phyloP scores from a whole-genome alignment of 2,113 vertebrate species.

The Apteryx owenii region DNA sequence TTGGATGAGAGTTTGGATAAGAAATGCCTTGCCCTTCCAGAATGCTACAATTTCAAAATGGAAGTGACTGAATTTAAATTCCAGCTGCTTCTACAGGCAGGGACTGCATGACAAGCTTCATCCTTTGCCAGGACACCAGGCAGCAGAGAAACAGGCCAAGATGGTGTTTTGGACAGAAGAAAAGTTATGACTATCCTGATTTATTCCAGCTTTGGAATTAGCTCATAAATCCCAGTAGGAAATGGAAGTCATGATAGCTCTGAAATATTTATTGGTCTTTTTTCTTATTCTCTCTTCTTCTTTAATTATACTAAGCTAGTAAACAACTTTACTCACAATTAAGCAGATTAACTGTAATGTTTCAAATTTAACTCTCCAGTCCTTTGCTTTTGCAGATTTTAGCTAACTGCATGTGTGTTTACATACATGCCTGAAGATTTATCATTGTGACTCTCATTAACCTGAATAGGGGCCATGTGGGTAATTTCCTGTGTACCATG shows the following conservation, averaged over 20 bases:
- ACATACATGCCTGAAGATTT: neutral
- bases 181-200: neutral
- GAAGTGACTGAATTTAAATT: neutral
- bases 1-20: neutral
- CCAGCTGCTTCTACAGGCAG: neutral
- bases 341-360: neutral
- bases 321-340: neutral
- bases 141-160: neutral
- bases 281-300: neutral
- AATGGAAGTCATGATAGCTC: neutral
- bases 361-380: neutral
- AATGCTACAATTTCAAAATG: neutral
- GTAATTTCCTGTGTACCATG: neutral
- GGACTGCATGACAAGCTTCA: neutral
- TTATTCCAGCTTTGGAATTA: neutral
- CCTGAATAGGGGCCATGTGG: neutral
- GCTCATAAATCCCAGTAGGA: neutral
- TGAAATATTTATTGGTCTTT: neutral
- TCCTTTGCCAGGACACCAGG: neutral
- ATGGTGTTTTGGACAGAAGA: neutral
- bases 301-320: neutral
- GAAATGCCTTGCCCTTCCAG: neutral
- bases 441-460: neutral
- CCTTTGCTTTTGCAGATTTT: neutral
- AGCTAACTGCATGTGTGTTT: neutral